These are phyloP conservation scores for Noctua pronuba DNA, from an alignment of 2,888 invertebrate species.

Conservation along the genomic window DNA sequence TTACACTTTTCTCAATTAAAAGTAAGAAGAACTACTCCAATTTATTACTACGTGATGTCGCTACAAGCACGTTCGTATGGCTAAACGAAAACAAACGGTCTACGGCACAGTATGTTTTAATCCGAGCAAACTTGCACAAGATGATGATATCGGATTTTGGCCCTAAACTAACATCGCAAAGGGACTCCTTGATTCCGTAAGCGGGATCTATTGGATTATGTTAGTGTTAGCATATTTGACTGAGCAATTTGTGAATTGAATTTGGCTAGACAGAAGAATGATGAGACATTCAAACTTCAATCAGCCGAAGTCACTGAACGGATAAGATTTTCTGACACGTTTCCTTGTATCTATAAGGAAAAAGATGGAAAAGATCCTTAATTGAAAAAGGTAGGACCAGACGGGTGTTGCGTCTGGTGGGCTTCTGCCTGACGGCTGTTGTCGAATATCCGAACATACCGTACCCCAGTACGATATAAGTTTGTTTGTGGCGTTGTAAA, in stretches of 20 bases:
- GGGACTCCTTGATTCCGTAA: constrained; percentile 28
- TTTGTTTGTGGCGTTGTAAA: neutral
- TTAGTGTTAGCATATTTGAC: constrained; percentile 33
- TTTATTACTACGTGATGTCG: constrained; percentile 46
- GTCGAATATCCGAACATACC: neutral
- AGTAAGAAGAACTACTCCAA: constrained; percentile 39
- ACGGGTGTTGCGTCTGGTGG: neutral
- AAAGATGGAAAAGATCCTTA: neutral
- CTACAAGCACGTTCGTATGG: constrained; percentile 29
- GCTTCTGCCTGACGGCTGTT: neutral
- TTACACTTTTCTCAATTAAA: constrained; percentile 57
- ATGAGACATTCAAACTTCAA: constrained; percentile 1
- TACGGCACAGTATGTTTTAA: constrained; percentile 35
- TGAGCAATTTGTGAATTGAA: constrained; percentile 37
- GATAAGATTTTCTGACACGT: neutral
- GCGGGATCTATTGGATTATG: constrained; percentile 42
- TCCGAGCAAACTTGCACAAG: constrained; percentile 39
- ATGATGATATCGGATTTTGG: constrained; percentile 46
- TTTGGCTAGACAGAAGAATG: constrained; percentile 16
- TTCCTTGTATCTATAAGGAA: neutral
- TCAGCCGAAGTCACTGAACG: neutral
- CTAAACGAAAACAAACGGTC: constrained; percentile 44
- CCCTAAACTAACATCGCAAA: constrained; percentile 52
- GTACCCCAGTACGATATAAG: neutral
- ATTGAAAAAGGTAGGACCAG: neutral